These are phyloP conservation scores for Caenorhabditis imperialis DNA, from an alignment of 2,888 invertebrate genomes.

Conservation along the genomic window DNA sequence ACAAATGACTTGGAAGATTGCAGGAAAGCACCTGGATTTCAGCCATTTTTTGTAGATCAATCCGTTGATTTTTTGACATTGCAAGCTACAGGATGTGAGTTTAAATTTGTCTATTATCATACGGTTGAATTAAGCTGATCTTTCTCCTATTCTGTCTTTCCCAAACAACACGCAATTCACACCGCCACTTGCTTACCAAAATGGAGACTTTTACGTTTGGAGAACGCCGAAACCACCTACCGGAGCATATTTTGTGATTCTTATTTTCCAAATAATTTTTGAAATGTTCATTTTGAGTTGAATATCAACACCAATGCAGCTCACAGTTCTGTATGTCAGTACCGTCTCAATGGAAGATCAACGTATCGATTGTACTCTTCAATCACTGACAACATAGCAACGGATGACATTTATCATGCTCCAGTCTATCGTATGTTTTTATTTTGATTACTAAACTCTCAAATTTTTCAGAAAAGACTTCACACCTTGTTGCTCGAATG, in stretches of 20 bases:
- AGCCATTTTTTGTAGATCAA: slow-evolving; percentile 69
- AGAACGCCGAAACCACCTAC: slow-evolving; percentile 42
- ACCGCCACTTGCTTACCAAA: slow-evolving; percentile 28
- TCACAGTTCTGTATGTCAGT: slow-evolving; percentile 62
- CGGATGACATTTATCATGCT: slow-evolving; percentile 58
- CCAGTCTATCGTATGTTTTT: slow-evolving; percentile 56
- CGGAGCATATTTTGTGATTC: slow-evolving; percentile 56
- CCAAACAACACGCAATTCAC: slow-evolving; percentile 44
- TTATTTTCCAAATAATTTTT: background rate
- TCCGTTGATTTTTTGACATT: slow-evolving; percentile 54
- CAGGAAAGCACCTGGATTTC: slow-evolving; percentile 58
- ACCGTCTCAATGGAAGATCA: slow-evolving; percentile 62
- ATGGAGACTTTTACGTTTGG: slow-evolving; percentile 63
- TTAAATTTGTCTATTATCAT: background rate
- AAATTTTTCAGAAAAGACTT: slow-evolving; percentile 35
- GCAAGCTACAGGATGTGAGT: slow-evolving; percentile 60
- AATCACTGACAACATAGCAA: slow-evolving; percentile 52
- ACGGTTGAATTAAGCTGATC: slow-evolving; percentile 31
- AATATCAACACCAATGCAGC: slow-evolving; percentile 40
- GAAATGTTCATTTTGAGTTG: slow-evolving; percentile 29
- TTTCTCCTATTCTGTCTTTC: slow-evolving; percentile 46
- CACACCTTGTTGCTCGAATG: slow-evolving; percentile 67
- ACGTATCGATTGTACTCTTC: slow-evolving; percentile 64
- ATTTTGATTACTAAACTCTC: background rate
- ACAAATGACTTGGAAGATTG: slow-evolving; percentile 71